Conservation (phyloP, 1,140 invertebrate genomes). For the Drosophila guanche region DNA sequence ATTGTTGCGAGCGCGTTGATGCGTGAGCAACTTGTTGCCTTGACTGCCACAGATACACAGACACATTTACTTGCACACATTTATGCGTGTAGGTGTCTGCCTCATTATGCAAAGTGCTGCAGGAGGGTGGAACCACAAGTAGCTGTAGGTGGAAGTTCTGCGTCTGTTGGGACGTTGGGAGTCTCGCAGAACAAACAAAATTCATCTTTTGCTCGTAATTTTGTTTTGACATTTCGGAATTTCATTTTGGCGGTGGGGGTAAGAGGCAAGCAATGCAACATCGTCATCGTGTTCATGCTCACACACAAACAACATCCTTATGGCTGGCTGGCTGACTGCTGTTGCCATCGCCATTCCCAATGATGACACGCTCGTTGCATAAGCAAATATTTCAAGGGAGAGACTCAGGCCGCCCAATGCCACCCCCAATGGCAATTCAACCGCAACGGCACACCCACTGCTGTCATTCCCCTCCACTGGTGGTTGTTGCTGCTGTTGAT, state of each 20-base stretch:
- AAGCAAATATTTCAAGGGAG: conserved; percentile 74
- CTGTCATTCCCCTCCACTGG: conserved; percentile 14
- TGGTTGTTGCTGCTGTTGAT: conserved; percentile 35
- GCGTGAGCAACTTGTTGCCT: conserved; percentile 61
- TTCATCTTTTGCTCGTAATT: conserved; percentile 16
- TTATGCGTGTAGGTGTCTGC: conserved; percentile 10
- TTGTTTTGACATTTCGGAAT: conserved; percentile 62
- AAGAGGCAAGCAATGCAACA: conserved; percentile 40
- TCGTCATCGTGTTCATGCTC: conserved; percentile 1
- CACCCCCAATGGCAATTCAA: not conserved
- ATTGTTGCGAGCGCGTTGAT: conserved; percentile 70
- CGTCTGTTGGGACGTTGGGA: not conserved
- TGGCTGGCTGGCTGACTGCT: conserved; percentile 27
- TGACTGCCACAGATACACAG: conserved; percentile 6
- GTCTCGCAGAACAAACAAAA: conserved; percentile 9
- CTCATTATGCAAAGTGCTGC: conserved; percentile 76
- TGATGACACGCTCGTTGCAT: conserved; percentile 79
- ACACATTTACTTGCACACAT: not conserved
- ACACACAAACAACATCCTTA: conserved; percentile 35
- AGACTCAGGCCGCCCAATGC: too few species aligned
- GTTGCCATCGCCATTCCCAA: conserved; percentile 49
- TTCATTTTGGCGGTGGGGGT: conserved; percentile 49
- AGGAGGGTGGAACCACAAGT: not conserved
- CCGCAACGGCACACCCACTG: conserved; percentile 6
- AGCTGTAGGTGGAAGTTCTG: conserved; percentile 10